Base-by-base conservation (phyloP, 2,888 invertebrate genomes). In the Monopis laevigella region DNA sequence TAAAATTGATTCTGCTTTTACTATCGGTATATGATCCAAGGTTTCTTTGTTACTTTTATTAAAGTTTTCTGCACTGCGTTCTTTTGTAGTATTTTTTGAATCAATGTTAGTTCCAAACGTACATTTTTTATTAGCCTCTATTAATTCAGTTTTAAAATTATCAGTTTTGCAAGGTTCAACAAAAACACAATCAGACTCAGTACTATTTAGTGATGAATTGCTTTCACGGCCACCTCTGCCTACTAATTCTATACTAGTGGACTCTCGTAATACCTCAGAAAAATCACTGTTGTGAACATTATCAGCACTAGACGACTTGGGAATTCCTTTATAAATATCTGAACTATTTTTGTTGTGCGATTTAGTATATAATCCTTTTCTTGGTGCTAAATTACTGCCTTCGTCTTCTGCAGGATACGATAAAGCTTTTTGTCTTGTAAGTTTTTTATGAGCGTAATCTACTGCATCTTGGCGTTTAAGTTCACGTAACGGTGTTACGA, bases 241-340 rank as follows among this genome's bases (percentile, higher is more conserved):
- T 26, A 69, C 46, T 45, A 71, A 65, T 40, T 78, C 77, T 46
- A 75, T 60, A 53, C 78, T 80, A 45, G 69, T 72, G 48, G 80
- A 62, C 51, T 80, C 78, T 49, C 64, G 65, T 29, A 80, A 50
- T 32, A 55, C 60, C 39, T 71, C 59, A 53, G 62, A 57, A 43
- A 64, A 74, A 46, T 61, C 60, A 7, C 54, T 52, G 21, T 57
- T 57, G 26, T 62, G 61, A 6, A 82, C 51, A 53, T 75, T 68
- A 44, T 82, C 81, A 56, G 65, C 55, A 54, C 81, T 81, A 35
- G 62, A 70, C 4, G 77, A 62, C 48, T 81, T 81, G 19, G 67
- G 67, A 61, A 71, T 80, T n/a, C 77, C 75, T 35, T 74, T 70
- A 43, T 59, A 74, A 39, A 67, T 55, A 17, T 62, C 64, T 35